A percentile compares a stretch with the other conserved stretches of the same genome.
Conservation (phyloP, 1,140 invertebrate species). For the Ruditapes philippinarum region DNA sequence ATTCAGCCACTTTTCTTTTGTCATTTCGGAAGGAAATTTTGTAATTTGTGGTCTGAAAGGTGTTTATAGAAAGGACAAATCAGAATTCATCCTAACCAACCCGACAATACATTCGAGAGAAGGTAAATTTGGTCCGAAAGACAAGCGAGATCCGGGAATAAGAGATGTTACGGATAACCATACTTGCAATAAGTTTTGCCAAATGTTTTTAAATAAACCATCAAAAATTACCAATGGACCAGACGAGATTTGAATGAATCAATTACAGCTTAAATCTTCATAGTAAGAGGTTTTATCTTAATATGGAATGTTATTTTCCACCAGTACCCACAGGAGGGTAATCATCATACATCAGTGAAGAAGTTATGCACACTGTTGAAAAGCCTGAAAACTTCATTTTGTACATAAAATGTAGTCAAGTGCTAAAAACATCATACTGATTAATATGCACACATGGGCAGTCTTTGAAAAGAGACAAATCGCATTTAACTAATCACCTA, state of each 20-base stretch:
- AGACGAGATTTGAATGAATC: neutral
- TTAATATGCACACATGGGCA: no score
- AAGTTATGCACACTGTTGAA: no score
- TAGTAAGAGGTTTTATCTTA: no score
- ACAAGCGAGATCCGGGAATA: constrained; percentile 11
- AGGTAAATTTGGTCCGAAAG: neutral
- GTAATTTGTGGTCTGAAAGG: constrained; percentile 1
- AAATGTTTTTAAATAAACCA: neutral
- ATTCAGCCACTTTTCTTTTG: neutral
- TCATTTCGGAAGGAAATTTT: neutral
- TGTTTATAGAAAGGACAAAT: neutral
- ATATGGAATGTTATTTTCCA: no score
- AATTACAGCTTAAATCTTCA: no score
- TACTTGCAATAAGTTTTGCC: neutral
- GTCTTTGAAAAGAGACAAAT: no score
- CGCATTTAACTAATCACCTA: no score
- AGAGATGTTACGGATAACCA: neutral
- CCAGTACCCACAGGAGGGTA: no score
- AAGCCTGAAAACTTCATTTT: no score
- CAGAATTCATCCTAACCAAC: neutral
- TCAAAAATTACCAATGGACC: neutral
- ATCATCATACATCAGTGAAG: no score
- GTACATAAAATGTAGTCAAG: no score
- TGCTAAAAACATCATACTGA: no score
- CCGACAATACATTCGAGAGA: neutral